Conservation (phyloP, 2,888 invertebrate species). For the Diplazon laetatorius region DNA sequence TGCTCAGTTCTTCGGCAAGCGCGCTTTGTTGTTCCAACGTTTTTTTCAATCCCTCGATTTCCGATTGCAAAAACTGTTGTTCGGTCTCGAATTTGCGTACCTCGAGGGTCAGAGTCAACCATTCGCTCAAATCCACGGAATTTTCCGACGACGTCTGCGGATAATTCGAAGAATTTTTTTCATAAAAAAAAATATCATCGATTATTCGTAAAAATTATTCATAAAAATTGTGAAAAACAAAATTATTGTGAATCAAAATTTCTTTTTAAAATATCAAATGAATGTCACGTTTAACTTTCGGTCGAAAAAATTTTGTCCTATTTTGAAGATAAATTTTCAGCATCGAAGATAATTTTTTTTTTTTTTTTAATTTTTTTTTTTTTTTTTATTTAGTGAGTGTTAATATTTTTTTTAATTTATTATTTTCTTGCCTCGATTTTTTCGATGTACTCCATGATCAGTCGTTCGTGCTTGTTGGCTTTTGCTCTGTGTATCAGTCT, state of each 20-base stretch:
- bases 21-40: slow-evolving; percentile 62
- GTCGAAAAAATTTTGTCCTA: too few relatives aligned
- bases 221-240: too few relatives aligned
- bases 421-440: slow-evolving; percentile 72
- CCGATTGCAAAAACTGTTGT: slow-evolving; percentile 69
- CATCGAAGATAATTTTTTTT: too few relatives aligned
- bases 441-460: slow-evolving; percentile 72
- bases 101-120: slow-evolving; percentile 75
- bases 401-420: too few relatives aligned
- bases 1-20: slow-evolving; percentile 65
- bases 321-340: too few relatives aligned
- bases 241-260: too few relatives aligned
- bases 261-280: too few relatives aligned
- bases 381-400: too few relatives aligned
- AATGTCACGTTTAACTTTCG: too few relatives aligned
- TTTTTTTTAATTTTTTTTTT: too few relatives aligned
- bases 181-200: not conserved
- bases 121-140: slow-evolving; percentile 69
- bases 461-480: slow-evolving; percentile 66
- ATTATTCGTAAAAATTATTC: too few relatives aligned
- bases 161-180: slow-evolving; percentile 17
- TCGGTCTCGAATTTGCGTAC: slow-evolving; percentile 74
- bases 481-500: slow-evolving; percentile 66
- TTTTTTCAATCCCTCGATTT: slow-evolving; percentile 70
- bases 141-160: slow-evolving; percentile 57